Evolutionary conservation across 2,113 vertebrate species (phyloP).

Genomic region (Neolamprologus caudopunctatus): DNA sequence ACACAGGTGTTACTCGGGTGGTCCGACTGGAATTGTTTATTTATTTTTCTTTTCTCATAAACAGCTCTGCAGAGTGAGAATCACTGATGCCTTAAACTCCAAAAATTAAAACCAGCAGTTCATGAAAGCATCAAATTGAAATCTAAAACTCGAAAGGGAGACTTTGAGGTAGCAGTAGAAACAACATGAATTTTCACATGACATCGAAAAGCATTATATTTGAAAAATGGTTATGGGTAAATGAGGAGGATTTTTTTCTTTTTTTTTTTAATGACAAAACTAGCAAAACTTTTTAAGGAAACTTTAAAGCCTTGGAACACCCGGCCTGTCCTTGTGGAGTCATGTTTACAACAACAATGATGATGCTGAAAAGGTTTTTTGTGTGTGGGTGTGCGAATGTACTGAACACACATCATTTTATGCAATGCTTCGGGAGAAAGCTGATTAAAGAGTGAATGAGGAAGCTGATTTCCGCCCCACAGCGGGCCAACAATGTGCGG

Average conservation of each 20-base stretch:
- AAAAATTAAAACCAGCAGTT: slow-evolving; percentile 24
- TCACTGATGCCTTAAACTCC: slow-evolving; percentile 24
- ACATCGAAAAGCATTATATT: not conserved
- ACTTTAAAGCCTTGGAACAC: not conserved
- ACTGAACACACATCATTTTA: slow-evolving; percentile 1
- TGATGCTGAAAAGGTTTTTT: not conserved
- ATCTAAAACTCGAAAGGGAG: slow-evolving; percentile 3
- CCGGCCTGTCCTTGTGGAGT: slow-evolving; percentile 28
- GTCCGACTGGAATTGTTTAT: slow-evolving; percentile 11
- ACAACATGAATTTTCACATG: not conserved
- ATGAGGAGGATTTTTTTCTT: not conserved
- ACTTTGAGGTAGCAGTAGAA: not conserved
- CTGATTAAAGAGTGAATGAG: slow-evolving; percentile 61
- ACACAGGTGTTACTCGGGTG: not conserved
- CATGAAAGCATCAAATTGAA: slow-evolving; percentile 39
- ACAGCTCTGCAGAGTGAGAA: slow-evolving; percentile 17
- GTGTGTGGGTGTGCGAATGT: not conserved
- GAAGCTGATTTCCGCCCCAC: slow-evolving; percentile 52
- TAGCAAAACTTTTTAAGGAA: slow-evolving; percentile 1
- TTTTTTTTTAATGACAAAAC: not conserved
- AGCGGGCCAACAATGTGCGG: slow-evolving; percentile 50
- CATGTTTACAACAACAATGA: slow-evolving; percentile 17
- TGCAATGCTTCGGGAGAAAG: slow-evolving; percentile 30
- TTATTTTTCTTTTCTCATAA: slow-evolving; percentile 16
- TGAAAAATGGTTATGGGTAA: not conserved